These are phyloP conservation scores for Papilio glaucus DNA, from an alignment of 1,140 invertebrate species.

Conservation along the genomic window DNA sequence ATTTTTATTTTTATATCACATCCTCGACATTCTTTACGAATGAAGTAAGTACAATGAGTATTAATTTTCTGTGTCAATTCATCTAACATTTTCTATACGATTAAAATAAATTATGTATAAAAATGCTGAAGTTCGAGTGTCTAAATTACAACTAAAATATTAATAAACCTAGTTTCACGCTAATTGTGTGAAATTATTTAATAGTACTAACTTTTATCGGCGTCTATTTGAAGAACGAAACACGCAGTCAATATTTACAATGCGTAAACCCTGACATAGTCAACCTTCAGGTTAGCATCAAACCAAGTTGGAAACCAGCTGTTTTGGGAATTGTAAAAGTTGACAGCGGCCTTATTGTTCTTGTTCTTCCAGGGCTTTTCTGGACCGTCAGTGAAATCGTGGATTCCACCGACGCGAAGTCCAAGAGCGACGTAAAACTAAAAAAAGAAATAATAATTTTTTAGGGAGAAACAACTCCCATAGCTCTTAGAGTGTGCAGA, in stretches of 20 bases:
- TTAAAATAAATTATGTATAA: constrained; percentile 13
- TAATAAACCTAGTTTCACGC: background rate
- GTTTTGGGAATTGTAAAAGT: constrained; percentile 85
- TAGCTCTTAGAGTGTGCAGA: too few relatives aligned
- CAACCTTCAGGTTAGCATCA: constrained; percentile 84
- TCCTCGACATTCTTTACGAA: background rate
- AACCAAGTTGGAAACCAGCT: constrained; percentile 87
- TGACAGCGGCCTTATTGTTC: constrained; percentile 80
- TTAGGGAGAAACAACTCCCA: background rate
- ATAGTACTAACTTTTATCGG: too few relatives aligned
- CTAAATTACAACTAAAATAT: background rate
- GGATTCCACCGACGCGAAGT: constrained; percentile 89
- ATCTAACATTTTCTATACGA: background rate
- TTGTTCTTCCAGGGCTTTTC: constrained; percentile 90
- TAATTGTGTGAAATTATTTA: too few relatives aligned
- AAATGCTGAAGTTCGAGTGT: background rate
- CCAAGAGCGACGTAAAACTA: constrained; percentile 91
- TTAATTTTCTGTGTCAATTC: background rate
- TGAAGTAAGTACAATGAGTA: background rate
- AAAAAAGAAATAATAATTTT: constrained; percentile 43
- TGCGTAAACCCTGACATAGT: constrained; percentile 86
- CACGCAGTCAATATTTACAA: constrained; percentile 51
- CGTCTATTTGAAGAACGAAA: too few relatives aligned
- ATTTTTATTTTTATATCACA: background rate
- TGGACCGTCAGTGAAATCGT: constrained; percentile 87